phyloP scores from a whole-genome alignment of 2,888 invertebrate genomes.

The Zeuzera pyrina region DNA sequence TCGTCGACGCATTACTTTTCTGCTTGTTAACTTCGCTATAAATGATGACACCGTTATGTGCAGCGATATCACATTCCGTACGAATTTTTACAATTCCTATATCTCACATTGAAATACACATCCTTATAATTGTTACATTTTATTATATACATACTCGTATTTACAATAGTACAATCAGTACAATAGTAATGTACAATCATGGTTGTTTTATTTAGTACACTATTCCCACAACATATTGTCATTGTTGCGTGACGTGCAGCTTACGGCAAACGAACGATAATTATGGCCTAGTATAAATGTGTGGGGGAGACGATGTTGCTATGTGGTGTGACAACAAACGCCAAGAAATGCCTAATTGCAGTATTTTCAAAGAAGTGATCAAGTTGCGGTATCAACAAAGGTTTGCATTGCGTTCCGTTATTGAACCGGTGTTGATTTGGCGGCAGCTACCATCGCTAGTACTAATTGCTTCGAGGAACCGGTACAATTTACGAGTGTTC shows the following conservation, averaged over 20 bases:
- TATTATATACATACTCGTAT: no score
- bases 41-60: conserved; percentile 19
- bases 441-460: conserved; percentile 20
- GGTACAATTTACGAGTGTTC: no score
- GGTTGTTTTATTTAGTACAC: no score
- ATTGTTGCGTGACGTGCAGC: conserved; percentile 53
- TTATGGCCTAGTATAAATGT: neutral
- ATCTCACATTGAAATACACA: no score
- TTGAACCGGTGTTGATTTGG: conserved; percentile 31
- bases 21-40: conserved; percentile 21
- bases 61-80: conserved; percentile 17
- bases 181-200: no score
- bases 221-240: conserved; percentile 48
- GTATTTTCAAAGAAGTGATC: conserved; percentile 41
- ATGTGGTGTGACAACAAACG: conserved; percentile 43
- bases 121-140: no score
- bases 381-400: conserved; percentile 19
- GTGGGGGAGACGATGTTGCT: conserved; percentile 29
- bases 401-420: conserved; percentile 12
- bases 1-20: conserved; percentile 20
- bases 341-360: conserved; percentile 43
- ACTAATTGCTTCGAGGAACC: conserved; percentile 36
- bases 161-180: no score
- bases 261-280: no score
- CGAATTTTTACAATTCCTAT: no score